Base-by-base conservation (phyloP, 1,140 invertebrate species). In the Ruditapes philippinarum region DNA sequence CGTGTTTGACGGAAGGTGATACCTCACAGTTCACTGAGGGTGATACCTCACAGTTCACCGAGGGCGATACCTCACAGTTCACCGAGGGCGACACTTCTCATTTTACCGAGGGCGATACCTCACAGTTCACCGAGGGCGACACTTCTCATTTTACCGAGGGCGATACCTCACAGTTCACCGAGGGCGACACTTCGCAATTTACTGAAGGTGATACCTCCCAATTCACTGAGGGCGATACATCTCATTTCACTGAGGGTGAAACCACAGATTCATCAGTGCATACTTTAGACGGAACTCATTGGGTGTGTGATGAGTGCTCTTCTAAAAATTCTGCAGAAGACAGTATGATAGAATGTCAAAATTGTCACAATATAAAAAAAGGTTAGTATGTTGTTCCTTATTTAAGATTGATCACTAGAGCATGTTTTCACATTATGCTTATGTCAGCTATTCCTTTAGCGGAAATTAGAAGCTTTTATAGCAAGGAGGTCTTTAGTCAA, bases 271-370 rank as follows among this genome's bases (percentile, higher is more conserved):
- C 28, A 19, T 84, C 82, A 2, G 45, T 73, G 9, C 36, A 84
- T 70, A 74, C 68, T 5, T n/a, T 84, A 14, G 82, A 84, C 40
- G 82, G 68, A n/a, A 73, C 82, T 25, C 60, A 74, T 17, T 84
- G 82, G 65, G 65, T 73, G 7, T 84, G 68, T 74, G 82, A 73
- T 19, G 82, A 84, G 36, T 84, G 82, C 36, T 40, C 31, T 4
- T 38, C 0, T 5, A 68, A 74, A n/a, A 84, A 84, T 54, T 12
- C 45, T 14, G 38, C 31, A 31, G 80, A 83, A 42, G 60, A 83
- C 19, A 19, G 40, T 3, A 49, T 84, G 40, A 12, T 70, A n/a
- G 82, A 68, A 40, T 84, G 82, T 70, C 40, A 70, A 25, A 11
- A 84, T 40, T 84, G 82, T 51, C 17, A 49, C 12, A 68, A 25